Base-by-base conservation (phyloP, 2,797 vertebrate species). In the Xerus rutilus region DNA sequence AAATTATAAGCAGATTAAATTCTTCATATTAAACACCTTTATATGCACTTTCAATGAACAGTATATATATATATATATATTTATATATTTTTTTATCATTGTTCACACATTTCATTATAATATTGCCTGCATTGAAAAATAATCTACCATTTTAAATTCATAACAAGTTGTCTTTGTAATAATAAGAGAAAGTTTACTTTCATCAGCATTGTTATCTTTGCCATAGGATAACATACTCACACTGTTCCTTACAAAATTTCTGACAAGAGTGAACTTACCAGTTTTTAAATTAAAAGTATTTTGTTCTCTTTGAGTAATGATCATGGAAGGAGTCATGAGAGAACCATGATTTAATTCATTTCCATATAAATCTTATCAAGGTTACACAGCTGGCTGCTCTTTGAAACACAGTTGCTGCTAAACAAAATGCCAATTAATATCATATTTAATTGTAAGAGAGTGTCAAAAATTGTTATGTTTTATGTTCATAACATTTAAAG, bases 351-450 rank as follows among this genome's bases (percentile, higher is more conserved):
- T 95, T 95, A 89, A 73, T 92, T 93, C 23, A 78, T 83, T 92
- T 89, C n/a, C 28, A 57, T 11, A 43, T 69, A 92, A 12, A 79
- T 15, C 86, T 96, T 95, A 91, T 85, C 69, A 87, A 35, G 57
- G 1, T 47, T 88, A 14, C 25, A 77, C 76, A 21, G 0, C 93
- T 97, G 93, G 21, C 57, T 96, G 91, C 7, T 93, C 45, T 88
- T 69, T 89, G 45, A 70, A 77, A 86, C 32, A n/a, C 25, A 95
- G 23, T 43, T 94, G 3, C 21, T 95, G 18, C n/a, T 96, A 89
- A 92, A 89, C 4, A 96, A 90, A 97, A 77, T 67, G n/a, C 9
- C 32, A 89, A 21, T 88, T 94, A 92, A 85, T 92, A 95, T 83
- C 67, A 8, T 18, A 90, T 96, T 94, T 77, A 45, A 77, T 57